Base-by-base conservation (phyloP, 2,888 invertebrate species). In the Clunio marinus region DNA sequence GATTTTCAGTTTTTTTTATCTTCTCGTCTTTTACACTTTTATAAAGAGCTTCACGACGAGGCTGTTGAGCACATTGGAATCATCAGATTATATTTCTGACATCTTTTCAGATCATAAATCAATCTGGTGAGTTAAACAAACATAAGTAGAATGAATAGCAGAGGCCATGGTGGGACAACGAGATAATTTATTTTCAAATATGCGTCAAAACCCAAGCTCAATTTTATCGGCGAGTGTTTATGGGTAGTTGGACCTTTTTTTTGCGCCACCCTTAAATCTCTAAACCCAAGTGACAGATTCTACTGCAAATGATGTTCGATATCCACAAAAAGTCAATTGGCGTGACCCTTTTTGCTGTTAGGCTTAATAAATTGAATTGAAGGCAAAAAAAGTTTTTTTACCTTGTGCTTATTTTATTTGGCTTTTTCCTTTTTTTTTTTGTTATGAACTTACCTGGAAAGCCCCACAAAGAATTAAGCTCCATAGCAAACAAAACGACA, bases 401-500 rank as follows among this genome's bases (percentile, higher is more conserved):
- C n/a, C n/a, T n/a, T n/a, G n/a, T n/a, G n/a, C n/a, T n/a, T n/a
- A n/a, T n/a, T n/a, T n/a, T n/a, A n/a, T n/a, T n/a, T n/a, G n/a
- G n/a, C n/a, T n/a, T n/a, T n/a, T n/a, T n/a, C n/a, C n/a, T n/a
- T n/a, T n/a, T n/a, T n/a, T n/a, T n/a, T n/a, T n/a, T n/a, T 10
- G 32, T 32, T 7, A 32, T 25, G 15, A 13, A 20, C 63, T 32
- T 20, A 71, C 72, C 70, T 71, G 70, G 57, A 72, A 72, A 41
- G 71, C 69, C 67, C 71, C 72, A 22, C 57, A 71, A 15, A 72
- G 51, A 20, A 65, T 71, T n/a, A 72, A 69, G 20, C 71, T 70
- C 68, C 69, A 70, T 32, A 71, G 55, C 22, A 72, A 62, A 41
- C 71, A 71, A 3, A 70, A 27, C 2, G 63, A 59, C 8, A 70